Conservation (phyloP, 2,888 invertebrate species). For the Eumacrocentrus americanus region DNA sequence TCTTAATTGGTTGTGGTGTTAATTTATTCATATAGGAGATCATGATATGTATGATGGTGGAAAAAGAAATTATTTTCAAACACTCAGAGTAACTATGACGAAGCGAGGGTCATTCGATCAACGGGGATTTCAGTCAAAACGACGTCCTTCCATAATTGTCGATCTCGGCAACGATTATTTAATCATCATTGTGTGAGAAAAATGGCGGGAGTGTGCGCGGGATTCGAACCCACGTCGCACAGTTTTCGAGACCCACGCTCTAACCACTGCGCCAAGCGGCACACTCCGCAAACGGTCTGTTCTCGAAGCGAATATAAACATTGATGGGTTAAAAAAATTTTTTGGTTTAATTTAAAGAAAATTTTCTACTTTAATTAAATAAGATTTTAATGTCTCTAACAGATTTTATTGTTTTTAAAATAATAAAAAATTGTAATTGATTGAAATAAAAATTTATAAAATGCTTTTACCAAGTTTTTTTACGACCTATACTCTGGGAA, state of each 20-base stretch:
- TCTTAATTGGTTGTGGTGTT: too few relatives aligned
- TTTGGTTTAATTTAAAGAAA: too few relatives aligned
- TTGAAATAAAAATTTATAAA: not conserved
- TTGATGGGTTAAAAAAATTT: not conserved
- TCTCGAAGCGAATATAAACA: not conserved
- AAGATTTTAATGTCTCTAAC: too few relatives aligned
- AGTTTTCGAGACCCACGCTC: constrained; percentile 16
- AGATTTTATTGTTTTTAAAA: too few relatives aligned
- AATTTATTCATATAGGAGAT: too few relatives aligned
- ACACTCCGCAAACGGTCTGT: not conserved
- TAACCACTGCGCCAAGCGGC: constrained; percentile 39
- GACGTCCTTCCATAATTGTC: constrained; percentile 37
- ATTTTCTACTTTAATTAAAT: too few relatives aligned
- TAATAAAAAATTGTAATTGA: not conserved
- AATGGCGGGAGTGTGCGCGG: constrained; percentile 22
- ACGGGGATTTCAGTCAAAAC: constrained; percentile 40
- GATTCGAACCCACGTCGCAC: constrained; percentile 39
- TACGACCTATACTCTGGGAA: too few relatives aligned
- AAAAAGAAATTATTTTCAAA: constrained; percentile 19
- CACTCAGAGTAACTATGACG: constrained; percentile 59
- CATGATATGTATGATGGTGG: too few relatives aligned
- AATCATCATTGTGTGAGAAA: constrained; percentile 49
- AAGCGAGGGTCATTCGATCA: constrained; percentile 40
- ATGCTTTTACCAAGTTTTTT: not conserved
- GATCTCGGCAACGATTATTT: constrained; percentile 41